Base-by-base conservation (phyloP, 1,140 invertebrate species). In the Neodiprion fabricii region DNA sequence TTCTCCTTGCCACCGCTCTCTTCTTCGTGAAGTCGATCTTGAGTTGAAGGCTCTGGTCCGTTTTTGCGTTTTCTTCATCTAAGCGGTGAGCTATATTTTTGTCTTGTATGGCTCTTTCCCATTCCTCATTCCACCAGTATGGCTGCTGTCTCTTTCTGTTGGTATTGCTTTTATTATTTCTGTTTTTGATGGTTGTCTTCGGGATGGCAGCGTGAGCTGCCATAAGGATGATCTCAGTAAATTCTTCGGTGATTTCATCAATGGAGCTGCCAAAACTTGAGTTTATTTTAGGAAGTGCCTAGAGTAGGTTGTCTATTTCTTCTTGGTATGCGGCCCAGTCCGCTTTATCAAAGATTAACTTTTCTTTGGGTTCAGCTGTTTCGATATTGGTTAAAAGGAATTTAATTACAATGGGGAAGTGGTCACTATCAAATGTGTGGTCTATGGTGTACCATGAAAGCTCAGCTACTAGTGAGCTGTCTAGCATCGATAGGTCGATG, bases 101-200 rank as follows among this genome's bases (percentile, higher is more conserved):
- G 70, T 79, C 72, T 78, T 80, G 82, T 1, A 80, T 67, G 49
- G 79, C 79, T 49, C 67, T 75, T 75, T 77, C 67, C 71, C 83
- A 85, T 8, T 84, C 76, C 14, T 81, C 71, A 70, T 83, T 85
- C 82, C 82, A 85, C 85, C 84, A 85, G 7, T 17, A 17, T 17
- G 17, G 17, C 17, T 80, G 80, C 11, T 83, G 75, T 2, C n/a
- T 8, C 28, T 71, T 77, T 49, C 80, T 78, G 74, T 79, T 78
- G 50, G 14, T 72, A 72, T 74, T 75, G 12, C 8, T 71, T 21
- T 74, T 78, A 17, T 76, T 75, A 77, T 78, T 80, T 1, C 79
- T 79, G 48, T 82, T 84, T 17, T 17, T 17, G 17, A 17, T 17
- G 17, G 17, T 17, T 17, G 17, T 17, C 17, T 17, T 17, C 17